phyloP scores from a whole-genome alignment of 30 jellyfish, hydroid and myxozoan species.

The Catostylus mosaicus region DNA sequence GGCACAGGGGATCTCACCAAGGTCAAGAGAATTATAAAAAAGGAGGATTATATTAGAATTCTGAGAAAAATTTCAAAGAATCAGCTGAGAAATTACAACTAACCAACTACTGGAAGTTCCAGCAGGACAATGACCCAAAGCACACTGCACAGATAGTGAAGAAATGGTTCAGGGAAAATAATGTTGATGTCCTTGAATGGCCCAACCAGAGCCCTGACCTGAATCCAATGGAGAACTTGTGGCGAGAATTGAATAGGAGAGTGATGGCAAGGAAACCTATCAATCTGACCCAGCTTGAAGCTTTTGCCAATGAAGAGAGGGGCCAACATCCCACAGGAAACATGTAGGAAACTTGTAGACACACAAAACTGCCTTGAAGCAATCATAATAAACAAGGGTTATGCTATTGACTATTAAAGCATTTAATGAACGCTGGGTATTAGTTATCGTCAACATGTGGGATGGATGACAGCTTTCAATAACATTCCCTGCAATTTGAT shows the following conservation, averaged over 20 bases:
- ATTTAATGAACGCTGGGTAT: too few relatives aligned
- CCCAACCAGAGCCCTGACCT: too few relatives aligned
- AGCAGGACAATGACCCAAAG: slow-evolving; percentile 1
- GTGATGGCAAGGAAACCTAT: slow-evolving; percentile 7
- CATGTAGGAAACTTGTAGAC: not conserved
- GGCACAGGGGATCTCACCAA: not conserved
- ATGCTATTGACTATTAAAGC: not conserved
- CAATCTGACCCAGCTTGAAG: slow-evolving; percentile 1
- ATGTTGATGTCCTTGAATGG: too few relatives aligned
- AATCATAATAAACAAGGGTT: not conserved
- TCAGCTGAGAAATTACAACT: slow-evolving; percentile 4
- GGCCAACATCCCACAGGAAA: slow-evolving; percentile 9
- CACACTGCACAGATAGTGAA: too few relatives aligned
- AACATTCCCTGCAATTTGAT: too few relatives aligned
- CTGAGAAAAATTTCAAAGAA: not conserved
- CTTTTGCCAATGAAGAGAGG: slow-evolving; percentile 14
- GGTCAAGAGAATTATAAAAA: slow-evolving; percentile 2
- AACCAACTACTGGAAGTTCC: slow-evolving; percentile 1
- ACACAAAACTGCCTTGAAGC: slow-evolving; percentile 6
- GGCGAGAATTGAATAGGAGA: not conserved
- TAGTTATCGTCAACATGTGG: too few relatives aligned
- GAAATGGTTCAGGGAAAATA: too few relatives aligned
- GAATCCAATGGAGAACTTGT: not conserved
- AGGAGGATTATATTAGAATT: not conserved
- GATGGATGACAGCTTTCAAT: too few relatives aligned